Percentiles rank a stretch among this genome's conserved stretches.
Evolutionary conservation across 2,888 invertebrate species (phyloP).

Genomic region (Cetonia aurata): DNA sequence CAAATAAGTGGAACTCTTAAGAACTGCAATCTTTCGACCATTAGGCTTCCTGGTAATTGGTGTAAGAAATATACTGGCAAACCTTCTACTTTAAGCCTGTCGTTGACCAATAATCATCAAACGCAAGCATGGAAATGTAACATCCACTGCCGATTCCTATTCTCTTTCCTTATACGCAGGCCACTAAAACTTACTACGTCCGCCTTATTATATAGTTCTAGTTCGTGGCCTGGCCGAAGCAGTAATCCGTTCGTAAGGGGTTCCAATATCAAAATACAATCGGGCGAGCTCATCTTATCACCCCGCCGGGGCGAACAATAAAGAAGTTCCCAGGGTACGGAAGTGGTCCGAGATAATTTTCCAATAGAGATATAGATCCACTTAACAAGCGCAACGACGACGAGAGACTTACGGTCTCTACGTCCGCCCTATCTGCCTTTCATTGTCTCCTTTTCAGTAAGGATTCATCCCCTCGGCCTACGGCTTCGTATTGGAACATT

Average conservation of each 20-base stretch:
- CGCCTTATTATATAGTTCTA: conserved; percentile 31
- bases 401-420: conserved; percentile 4
- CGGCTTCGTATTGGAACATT: neutral
- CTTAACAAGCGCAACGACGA: conserved; percentile 19
- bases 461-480: neutral
- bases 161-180: neutral
- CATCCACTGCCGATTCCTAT: conserved; percentile 29
- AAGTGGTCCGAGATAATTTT: conserved; percentile 35
- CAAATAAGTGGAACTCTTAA: too few species aligned
- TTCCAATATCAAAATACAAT: conserved; percentile 37
- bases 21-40: too few species aligned
- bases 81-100: neutral
- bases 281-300: conserved; percentile 19
- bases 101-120: conserved; percentile 15
- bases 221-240: conserved; percentile 25
- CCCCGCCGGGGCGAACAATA: conserved; percentile 26
- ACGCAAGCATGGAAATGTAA: conserved; percentile 18
- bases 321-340: conserved; percentile 29
- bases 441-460: conserved; percentile 8
- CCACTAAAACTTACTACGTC: neutral
- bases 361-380: conserved; percentile 35
- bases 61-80: conserved; percentile 4
- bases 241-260: conserved; percentile 22
- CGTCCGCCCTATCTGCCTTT: neutral
- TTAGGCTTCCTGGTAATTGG: neutral